These are phyloP conservation scores for Lagopus muta DNA, from an alignment of 2,113 vertebrate genomes.

Conservation along the genomic window DNA sequence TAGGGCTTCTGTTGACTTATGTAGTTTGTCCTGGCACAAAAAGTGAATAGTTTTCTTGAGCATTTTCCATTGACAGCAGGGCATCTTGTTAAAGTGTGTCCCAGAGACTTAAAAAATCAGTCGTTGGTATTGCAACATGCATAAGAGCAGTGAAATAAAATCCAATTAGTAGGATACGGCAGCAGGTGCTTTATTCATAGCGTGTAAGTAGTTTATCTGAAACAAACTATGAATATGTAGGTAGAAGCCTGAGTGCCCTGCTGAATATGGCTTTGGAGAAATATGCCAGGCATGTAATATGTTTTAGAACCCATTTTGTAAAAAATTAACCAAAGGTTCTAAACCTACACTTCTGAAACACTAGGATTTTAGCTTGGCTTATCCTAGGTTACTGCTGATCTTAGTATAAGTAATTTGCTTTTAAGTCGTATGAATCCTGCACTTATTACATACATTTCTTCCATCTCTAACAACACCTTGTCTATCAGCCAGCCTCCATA, in stretches of 20 bases:
- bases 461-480: background rate
- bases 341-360: background rate
- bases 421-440: background rate
- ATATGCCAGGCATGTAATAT: background rate
- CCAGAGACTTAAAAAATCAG: background rate
- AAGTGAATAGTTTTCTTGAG: background rate
- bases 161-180: accelerated
- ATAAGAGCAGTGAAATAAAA: background rate
- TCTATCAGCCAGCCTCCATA: background rate
- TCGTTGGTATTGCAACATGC: background rate
- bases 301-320: background rate
- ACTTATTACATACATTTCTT: background rate
- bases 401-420: background rate
- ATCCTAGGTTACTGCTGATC: background rate
- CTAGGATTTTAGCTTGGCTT: background rate
- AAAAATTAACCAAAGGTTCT: background rate
- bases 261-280: background rate
- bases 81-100: background rate
- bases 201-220: background rate
- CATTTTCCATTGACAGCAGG: background rate
- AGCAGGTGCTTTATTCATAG: background rate
- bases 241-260: background rate
- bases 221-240: background rate
- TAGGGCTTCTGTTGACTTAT: background rate
- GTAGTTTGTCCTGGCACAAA: background rate